Evolutionary conservation across 2,113 vertebrate species (phyloP).

Genomic region (Bostrychus sinensis): DNA sequence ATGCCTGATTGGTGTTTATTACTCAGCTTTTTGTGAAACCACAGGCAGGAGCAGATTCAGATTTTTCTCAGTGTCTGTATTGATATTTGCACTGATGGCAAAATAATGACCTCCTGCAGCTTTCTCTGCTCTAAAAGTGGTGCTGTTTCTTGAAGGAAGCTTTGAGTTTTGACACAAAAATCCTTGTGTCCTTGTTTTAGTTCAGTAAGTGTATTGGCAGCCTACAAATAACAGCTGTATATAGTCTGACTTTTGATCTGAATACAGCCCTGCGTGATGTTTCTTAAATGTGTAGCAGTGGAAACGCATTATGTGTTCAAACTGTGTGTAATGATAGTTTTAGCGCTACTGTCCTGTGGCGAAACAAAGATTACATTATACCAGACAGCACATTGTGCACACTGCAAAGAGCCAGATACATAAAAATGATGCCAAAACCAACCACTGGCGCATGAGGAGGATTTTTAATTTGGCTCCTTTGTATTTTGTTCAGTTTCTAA

Average conservation of each 20-base stretch:
- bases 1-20: background rate
- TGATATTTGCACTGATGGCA: conserved; percentile 24
- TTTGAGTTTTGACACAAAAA: background rate
- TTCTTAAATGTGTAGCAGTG: too few species aligned
- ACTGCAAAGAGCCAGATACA: background rate
- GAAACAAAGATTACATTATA: background rate
- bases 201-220: too few species aligned
- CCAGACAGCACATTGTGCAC: background rate
- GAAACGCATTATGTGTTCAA: too few species aligned
- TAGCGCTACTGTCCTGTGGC: background rate
- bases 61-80: background rate
- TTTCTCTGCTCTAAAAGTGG: background rate
- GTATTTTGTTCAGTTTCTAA: too few species aligned
- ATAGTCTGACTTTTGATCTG: too few species aligned
- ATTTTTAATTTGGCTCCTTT: background rate
- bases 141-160: conserved; percentile 1
- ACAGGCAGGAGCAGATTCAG: background rate
- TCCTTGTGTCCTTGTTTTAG: background rate
- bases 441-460: background rate
- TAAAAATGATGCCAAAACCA: background rate
- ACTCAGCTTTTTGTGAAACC: background rate
- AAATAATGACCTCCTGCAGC: conserved; percentile 7
- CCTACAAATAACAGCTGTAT: too few species aligned
- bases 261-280: too few species aligned
- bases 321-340: background rate